phyloP scores from a whole-genome alignment of 1,140 invertebrate species.

The Scaptomyza graminum region DNA sequence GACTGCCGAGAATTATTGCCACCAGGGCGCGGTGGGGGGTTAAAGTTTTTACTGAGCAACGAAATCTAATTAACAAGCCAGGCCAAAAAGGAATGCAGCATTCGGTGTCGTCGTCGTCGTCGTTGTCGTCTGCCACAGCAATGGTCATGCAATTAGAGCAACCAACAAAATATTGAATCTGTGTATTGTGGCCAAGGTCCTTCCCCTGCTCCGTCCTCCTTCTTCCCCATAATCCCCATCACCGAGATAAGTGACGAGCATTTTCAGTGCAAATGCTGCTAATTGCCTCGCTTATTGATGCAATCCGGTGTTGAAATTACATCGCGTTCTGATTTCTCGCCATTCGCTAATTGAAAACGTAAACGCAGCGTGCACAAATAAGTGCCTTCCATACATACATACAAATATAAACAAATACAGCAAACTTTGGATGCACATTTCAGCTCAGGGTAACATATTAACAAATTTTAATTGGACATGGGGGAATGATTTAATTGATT shows the following conservation, averaged over 20 bases:
- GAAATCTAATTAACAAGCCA: conserved; percentile 64
- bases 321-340: conserved; percentile 29
- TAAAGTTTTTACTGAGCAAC: conserved; percentile 32
- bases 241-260: conserved; percentile 16
- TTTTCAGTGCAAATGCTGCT: conserved; percentile 15
- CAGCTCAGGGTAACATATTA: not conserved
- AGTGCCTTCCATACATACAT: not conserved
- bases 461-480: not conserved
- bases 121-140: conserved; percentile 19
- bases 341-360: conserved; percentile 41
- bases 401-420: not conserved
- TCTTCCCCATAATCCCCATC: not conserved
- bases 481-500: too few relatives aligned
- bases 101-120: not conserved
- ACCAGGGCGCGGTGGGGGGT: not conserved
- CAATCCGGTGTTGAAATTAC: conserved; percentile 27
- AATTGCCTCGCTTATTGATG: conserved; percentile 45
- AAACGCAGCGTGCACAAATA: conserved; percentile 18
- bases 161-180: conserved; percentile 27
- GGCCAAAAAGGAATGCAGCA: conserved; percentile 15
- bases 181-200: conserved; percentile 2
- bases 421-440: not conserved
- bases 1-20: conserved; percentile 59
- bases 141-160: conserved; percentile 37
- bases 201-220: not conserved